These are phyloP conservation scores for Drepana arcuata DNA, from an alignment of 1,140 invertebrate genomes.

Conservation along the genomic window DNA sequence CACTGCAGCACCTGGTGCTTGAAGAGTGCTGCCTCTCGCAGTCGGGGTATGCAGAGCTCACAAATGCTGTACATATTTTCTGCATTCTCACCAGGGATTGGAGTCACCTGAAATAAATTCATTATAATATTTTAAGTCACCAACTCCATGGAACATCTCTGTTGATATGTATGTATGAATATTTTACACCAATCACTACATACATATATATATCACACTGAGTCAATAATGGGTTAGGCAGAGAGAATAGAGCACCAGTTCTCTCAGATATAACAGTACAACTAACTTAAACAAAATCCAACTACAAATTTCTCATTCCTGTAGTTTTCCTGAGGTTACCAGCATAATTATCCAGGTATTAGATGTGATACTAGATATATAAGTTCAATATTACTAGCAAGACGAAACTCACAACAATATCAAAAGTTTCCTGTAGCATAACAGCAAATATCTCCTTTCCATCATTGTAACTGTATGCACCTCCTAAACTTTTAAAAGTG, in stretches of 20 bases:
- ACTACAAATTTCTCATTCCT: background rate
- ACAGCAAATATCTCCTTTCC: slow-evolving; percentile 12
- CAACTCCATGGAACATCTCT: no score
- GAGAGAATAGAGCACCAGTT: background rate
- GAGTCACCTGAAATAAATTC: slow-evolving; percentile 11
- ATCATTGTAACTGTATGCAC: slow-evolving; percentile 3
- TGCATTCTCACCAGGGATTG: background rate
- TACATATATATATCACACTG: background rate
- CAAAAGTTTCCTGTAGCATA: slow-evolving; percentile 20
- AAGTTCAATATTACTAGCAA: background rate
- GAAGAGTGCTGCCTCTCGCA: slow-evolving; percentile 13
- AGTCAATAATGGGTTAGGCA: background rate
- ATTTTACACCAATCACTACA: background rate
- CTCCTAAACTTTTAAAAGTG: slow-evolving; percentile 12
- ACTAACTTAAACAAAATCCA: background rate
- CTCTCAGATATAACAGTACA: background rate
- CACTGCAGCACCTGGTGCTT: slow-evolving; percentile 13
- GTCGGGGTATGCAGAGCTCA: slow-evolving; percentile 5
- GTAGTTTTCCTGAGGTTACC: background rate
- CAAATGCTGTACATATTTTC: slow-evolving; percentile 11
- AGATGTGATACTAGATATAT: slow-evolving; percentile 1
- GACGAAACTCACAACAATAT: slow-evolving; percentile 21
- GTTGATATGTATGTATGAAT: no score
- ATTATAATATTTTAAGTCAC: background rate
- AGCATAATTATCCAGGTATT: background rate